Percentiles rank a stretch among this genome's conserved stretches.
Conservation (phyloP, 1,140 invertebrate species). For the Tetramorium simillimum region DNA sequence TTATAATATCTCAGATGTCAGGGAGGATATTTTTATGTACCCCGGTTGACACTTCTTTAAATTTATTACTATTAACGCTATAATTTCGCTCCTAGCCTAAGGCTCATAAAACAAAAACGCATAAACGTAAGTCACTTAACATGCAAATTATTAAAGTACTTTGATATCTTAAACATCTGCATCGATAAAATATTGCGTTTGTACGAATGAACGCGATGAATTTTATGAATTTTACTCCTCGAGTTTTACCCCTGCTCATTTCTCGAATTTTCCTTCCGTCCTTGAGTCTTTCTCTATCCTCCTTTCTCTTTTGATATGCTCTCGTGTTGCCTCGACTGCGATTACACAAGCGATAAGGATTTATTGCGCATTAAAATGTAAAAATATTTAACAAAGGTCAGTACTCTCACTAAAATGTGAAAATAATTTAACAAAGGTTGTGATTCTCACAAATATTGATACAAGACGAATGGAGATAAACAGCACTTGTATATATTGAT, state of each 20-base stretch:
- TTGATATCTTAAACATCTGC: constrained; percentile 1
- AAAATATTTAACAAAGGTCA: constrained; percentile 83
- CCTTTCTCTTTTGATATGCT: constrained; percentile 62
- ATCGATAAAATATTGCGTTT: not conserved
- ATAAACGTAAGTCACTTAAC: constrained; percentile 15
- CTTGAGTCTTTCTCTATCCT: not conserved
- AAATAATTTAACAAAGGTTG: constrained; percentile 83
- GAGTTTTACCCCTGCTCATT: not conserved
- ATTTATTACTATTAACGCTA: constrained; percentile 30
- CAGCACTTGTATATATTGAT: not conserved
- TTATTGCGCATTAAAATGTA: constrained; percentile 83
- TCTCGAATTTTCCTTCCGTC: not conserved
- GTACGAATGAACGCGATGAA: not conserved
- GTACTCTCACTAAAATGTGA: constrained; percentile 82
- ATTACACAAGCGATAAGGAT: constrained; percentile 82
- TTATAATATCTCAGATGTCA: constrained; percentile 1
- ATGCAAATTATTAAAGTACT: constrained; percentile 30
- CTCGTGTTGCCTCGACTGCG: constrained; percentile 69
- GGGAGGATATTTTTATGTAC: not conserved
- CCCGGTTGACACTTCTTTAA: not conserved
- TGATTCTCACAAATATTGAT: constrained; percentile 76
- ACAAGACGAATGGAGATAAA: not conserved
- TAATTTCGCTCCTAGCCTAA: not conserved
- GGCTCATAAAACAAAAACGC: not conserved
- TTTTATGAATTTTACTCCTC: not conserved